Evolutionary conservation across 2,888 invertebrate species (phyloP).

Genomic region (Lepas anatifera): DNA sequence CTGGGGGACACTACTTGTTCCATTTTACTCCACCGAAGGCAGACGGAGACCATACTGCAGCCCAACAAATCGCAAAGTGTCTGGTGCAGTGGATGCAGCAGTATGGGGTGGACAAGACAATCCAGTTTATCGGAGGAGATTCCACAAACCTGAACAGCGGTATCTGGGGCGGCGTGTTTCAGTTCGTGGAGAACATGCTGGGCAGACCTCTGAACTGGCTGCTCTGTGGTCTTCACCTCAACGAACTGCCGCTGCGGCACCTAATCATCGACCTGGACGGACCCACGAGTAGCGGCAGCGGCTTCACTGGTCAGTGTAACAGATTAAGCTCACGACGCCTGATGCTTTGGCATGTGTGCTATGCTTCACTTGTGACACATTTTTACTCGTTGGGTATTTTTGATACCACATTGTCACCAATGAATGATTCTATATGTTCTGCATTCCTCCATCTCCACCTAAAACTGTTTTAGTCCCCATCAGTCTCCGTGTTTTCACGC

Average conservation of each 20-base stretch:
- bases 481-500: too few relatives aligned
- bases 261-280: neutral
- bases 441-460: neutral
- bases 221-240: neutral
- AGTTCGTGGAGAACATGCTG: neutral
- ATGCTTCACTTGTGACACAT: neutral
- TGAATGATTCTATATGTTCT: neutral
- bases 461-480: neutral
- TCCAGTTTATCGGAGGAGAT: neutral
- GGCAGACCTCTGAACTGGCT: neutral
- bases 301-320: neutral
- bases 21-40: neutral
- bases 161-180: neutral
- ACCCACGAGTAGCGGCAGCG: neutral
- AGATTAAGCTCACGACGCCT: too few relatives aligned
- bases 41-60: neutral
- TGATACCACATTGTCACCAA: neutral
- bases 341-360: neutral
- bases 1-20: neutral
- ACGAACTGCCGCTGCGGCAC: neutral
- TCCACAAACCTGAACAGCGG: neutral
- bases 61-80: neutral
- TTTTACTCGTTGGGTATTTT: neutral
- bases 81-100: neutral
- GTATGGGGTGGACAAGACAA: neutral